Percentiles rank a stretch among this genome's conserved stretches.
These are phyloP conservation scores for Lasioglossum baleicum DNA, from an alignment of 1,140 invertebrate genomes.

Conservation along the genomic window DNA sequence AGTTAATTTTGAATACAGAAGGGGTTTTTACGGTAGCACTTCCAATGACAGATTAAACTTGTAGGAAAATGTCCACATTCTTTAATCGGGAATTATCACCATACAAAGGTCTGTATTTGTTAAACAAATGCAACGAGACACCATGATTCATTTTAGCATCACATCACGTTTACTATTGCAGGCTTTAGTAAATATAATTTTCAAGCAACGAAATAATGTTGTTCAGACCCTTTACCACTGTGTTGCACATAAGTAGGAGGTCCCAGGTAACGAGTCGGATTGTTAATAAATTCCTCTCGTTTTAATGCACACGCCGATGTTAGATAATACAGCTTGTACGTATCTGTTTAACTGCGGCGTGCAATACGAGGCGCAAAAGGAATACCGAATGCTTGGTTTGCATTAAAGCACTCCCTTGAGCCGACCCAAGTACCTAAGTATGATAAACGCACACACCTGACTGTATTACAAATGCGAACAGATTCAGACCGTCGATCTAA, in stretches of 20 bases:
- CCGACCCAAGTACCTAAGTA: neutral
- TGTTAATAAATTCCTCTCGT: neutral
- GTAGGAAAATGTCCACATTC: too few relatives aligned
- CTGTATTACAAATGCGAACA: neutral
- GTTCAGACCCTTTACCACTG: neutral
- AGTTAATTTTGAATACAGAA: too few relatives aligned
- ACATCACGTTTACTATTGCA: too few relatives aligned
- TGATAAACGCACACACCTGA: neutral
- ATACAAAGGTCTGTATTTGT: too few relatives aligned
- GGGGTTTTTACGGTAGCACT: too few relatives aligned
- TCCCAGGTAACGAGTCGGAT: neutral
- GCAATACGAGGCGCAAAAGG: neutral
- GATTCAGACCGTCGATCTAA: neutral
- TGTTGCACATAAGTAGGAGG: neutral
- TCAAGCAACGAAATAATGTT: neutral
- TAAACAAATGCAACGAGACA: too few relatives aligned
- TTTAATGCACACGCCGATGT: neutral
- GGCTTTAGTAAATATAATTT: too few relatives aligned
- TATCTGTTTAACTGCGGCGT: neutral
- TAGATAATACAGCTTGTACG: constrained; percentile 4
- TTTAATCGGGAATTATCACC: too few relatives aligned
- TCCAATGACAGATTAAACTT: too few relatives aligned
- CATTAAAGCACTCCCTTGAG: constrained; percentile 2
- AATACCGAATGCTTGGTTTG: constrained; percentile 3
- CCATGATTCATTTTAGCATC: too few relatives aligned